phyloP scores from a whole-genome alignment of 2,113 vertebrate genomes.

The Malurus cyaneus region DNA sequence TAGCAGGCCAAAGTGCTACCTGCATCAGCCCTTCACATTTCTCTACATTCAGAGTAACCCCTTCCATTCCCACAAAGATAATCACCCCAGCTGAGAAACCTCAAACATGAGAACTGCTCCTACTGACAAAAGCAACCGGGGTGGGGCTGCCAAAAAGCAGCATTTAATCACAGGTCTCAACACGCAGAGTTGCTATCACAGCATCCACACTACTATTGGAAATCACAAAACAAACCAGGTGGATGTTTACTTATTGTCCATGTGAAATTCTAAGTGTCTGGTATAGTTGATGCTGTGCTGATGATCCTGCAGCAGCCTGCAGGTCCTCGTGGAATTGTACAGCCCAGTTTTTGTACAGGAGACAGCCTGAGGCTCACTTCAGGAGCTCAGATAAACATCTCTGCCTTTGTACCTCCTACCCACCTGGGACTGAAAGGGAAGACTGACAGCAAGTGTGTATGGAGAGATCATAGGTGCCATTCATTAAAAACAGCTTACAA shows the following conservation, averaged over 20 bases:
- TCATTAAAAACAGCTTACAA: neutral
- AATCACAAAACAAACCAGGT: neutral
- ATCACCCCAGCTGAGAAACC: neutral
- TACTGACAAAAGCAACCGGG: neutral
- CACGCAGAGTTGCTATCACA: neutral
- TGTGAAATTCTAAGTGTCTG: neutral
- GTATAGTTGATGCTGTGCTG: neutral
- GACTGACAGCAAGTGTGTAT: neutral
- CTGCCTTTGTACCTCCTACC: neutral
- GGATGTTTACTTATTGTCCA: neutral
- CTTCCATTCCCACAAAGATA: neutral
- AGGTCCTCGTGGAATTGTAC: neutral
- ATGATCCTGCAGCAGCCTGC: no score
- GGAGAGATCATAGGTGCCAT: neutral
- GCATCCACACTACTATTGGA: neutral
- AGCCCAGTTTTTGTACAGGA: neutral
- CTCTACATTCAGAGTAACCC: neutral
- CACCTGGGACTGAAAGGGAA: neutral
- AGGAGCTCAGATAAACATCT: neutral
- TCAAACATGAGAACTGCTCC: neutral
- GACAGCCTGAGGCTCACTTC: neutral
- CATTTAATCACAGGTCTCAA: neutral
- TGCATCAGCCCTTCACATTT: neutral
- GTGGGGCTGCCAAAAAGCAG: neutral
- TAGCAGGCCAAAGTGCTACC: neutral